These are phyloP conservation scores for Centropristis striata DNA, from an alignment of 2,113 vertebrate species.

Conservation along the genomic window DNA sequence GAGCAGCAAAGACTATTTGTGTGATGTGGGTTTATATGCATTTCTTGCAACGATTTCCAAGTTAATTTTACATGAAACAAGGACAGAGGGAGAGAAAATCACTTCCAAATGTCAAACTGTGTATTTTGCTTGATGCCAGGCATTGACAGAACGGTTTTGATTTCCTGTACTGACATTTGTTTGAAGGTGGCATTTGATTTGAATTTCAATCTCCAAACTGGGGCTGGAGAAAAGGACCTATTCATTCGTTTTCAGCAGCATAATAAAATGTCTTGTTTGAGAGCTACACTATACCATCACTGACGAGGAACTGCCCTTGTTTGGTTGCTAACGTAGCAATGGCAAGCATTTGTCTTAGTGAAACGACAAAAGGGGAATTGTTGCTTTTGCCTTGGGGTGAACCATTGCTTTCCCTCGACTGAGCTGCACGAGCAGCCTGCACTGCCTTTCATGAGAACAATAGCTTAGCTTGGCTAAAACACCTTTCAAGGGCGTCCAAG, in stretches of 20 bases:
- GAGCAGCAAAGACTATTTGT: conserved; percentile 25
- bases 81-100: conserved; percentile 59
- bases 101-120: conserved; percentile 74
- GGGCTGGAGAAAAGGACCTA: conserved; percentile 48
- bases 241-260: conserved; percentile 57
- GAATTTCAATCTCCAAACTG: conserved; percentile 70
- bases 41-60: conserved; percentile 37
- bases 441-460: conserved; percentile 65
- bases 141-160: conserved; percentile 64
- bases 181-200: conserved; percentile 78
- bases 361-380: conserved; percentile 70
- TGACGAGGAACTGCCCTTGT: conserved; percentile 50
- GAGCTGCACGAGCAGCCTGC: conserved; percentile 57
- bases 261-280: conserved; percentile 68
- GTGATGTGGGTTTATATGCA: conserved; percentile 27
- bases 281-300: conserved; percentile 55
- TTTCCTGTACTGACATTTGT: conserved; percentile 76
- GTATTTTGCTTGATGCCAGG: conserved; percentile 55
- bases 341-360: conserved; percentile 68
- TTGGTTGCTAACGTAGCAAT: conserved; percentile 50
- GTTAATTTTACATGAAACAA: conserved; percentile 58
- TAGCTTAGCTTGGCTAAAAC: conserved; percentile 54
- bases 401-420: conserved; percentile 54
- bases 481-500: conserved; percentile 70
- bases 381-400: conserved; percentile 71